Percentiles rank a stretch among this genome's conserved stretches.
Conservation (phyloP, 2,797 vertebrate genomes). For the Delichon dasypus region DNA sequence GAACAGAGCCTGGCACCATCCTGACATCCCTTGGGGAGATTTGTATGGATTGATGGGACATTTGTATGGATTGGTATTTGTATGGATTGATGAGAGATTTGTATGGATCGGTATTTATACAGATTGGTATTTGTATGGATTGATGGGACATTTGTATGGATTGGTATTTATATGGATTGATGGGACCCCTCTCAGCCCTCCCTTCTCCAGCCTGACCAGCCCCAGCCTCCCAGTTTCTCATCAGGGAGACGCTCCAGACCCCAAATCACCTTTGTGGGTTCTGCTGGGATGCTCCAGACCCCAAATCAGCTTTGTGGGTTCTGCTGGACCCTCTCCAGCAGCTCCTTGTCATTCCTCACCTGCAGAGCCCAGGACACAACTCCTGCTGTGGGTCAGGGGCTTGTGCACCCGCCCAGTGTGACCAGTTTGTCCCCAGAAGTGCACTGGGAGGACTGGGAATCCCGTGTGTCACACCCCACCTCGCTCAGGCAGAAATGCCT, state of each 20-base stretch:
- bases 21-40: neutral
- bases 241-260: neutral
- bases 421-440: neutral
- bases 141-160: neutral
- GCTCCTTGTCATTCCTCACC: fast-evolving
- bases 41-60: neutral
- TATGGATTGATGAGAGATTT: no score
- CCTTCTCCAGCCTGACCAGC: neutral
- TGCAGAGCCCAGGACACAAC: neutral
- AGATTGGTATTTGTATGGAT: neutral
- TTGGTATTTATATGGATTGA: neutral
- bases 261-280: no score
- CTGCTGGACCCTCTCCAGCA: neutral
- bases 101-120: neutral
- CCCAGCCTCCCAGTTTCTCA: neutral
- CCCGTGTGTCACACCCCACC: fast-evolving
- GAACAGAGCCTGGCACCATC: neutral
- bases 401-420: fast-evolving
- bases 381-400: neutral
- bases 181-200: neutral
- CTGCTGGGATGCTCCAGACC: neutral
- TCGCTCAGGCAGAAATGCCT: neutral
- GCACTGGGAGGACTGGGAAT: neutral
- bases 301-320: neutral
- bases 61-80: neutral